Percentiles rank a stretch among this genome's conserved stretches.
These are phyloP conservation scores for Andrena dorsata DNA, from an alignment of 2,888 invertebrate species.

Conservation along the genomic window DNA sequence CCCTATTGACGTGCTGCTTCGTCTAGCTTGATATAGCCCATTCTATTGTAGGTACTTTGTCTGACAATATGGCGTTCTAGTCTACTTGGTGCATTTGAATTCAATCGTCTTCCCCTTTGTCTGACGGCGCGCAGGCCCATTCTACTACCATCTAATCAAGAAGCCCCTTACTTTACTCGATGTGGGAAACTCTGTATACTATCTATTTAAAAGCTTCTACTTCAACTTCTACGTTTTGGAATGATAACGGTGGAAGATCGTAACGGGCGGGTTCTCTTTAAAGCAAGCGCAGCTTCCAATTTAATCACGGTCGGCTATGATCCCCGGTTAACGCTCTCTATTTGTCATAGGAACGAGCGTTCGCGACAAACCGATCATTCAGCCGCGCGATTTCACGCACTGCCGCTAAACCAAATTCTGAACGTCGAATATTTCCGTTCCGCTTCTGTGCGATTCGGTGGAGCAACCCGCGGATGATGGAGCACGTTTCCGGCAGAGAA, in stretches of 20 bases:
- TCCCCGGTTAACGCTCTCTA: slow-evolving; percentile 37
- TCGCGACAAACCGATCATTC: slow-evolving; percentile 12
- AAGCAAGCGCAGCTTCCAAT: not conserved
- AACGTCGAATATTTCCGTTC: slow-evolving; percentile 20
- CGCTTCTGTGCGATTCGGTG: not conserved
- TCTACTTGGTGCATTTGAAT: not conserved
- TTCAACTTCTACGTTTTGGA: no score
- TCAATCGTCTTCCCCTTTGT: not conserved
- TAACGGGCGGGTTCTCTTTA: not conserved
- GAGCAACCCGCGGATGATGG: slow-evolving; percentile 26
- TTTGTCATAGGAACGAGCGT: slow-evolving; percentile 33
- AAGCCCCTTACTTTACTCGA: no score
- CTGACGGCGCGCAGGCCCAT: no score
- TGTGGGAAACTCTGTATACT: no score
- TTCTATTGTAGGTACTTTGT: no score
- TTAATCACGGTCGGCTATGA: slow-evolving; percentile 43
- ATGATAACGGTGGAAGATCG: not conserved
- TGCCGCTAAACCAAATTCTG: slow-evolving; percentile 34
- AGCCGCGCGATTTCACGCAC: slow-evolving; percentile 37
- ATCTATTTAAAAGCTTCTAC: no score
- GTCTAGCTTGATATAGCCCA: no score
- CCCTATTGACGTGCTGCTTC: no score
- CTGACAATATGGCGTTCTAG: no score
- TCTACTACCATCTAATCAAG: no score
- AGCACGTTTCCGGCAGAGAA: not conserved